Base-by-base conservation (phyloP, 2,113 vertebrate genomes). In the Genyomyrus donnyi region DNA sequence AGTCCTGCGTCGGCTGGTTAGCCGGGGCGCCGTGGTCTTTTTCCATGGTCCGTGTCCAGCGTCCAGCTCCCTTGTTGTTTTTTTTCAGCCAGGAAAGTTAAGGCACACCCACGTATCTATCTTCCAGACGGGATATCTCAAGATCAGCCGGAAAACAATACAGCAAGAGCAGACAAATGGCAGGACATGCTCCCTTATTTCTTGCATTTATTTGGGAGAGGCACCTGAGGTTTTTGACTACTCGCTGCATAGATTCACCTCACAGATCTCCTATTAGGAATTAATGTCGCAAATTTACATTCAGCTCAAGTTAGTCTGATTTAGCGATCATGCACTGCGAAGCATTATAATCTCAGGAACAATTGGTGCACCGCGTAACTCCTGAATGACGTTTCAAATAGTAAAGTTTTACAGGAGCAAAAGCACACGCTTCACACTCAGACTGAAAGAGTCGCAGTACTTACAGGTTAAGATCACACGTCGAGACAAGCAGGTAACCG, bases 41-140 rank as follows among this genome's bases (percentile, higher is more conserved):
- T 87, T 53, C 85, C 85, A 53, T 87, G 49, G 49, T 35, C 85
- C n/a, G 85, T 27, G 31, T 87, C 85, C 85, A 87, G 31, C 24
- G 50, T 52, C 85, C 31, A 48, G 27, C 13, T 87, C 50, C 85
- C 85, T 49, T 39, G 85, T 87, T 52, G 50, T 52, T 27, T 21
- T 86, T 86, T 49, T 87, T 39, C 85, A 87, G 85, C 85, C 85
- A 87, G 85, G 85, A 87, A 87, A 87, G 50, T 52, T 87, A 27
- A 85, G 85, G n/a, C 50, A 53, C 85, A 35, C 85, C 85, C 85
- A 56, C 50, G 27, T 87, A 87, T 87, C 85, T 87, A 56, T 87
- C 85, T 87, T 50, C 49, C 85, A 87, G 85, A 87, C 85, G 50
- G 49, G 27, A 53, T 31, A 27, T 87, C 85, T 31, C 49, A 87